Evolutionary conservation across 2,113 vertebrate genomes (phyloP), one percentile per base, ranked within the genome.

Genomic region (Gasterosteus nipponicus): DNA sequence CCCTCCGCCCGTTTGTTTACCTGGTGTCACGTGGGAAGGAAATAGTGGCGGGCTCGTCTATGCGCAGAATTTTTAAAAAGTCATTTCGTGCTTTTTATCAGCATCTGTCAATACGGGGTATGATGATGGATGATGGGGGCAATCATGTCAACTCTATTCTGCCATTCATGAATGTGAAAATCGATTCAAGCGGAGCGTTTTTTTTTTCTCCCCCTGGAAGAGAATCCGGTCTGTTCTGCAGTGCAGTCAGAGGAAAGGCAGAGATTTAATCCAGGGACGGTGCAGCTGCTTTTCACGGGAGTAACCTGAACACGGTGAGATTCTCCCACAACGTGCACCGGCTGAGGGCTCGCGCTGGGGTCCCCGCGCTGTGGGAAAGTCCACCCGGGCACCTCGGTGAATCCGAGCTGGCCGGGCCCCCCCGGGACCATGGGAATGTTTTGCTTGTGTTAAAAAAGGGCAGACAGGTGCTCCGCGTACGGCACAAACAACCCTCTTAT

Each of bases 241-340:
- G 18, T n/a, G 29, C 49, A 16, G 42, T 47, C 18, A 9, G 22
- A 56, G 65, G 54, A 80, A 56, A 75, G 22, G 57, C 29, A 46
- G 38, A 1, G 75, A 84, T 82, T 77, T 51, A 67, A 77, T 87
- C 51, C 60, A 44, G 46, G 79, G 61, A 78, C 33, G 69, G 58
- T 38, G 57, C 29, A 61, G 64, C 44, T 71, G 59, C 75, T 73
- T 69, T 73, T 58, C 53, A 69, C 70, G 56, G 10, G 29, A 44
- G 12, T 54, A 0, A 51, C 15, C 19, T 65, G 51, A 75, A 46
- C 5, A 68, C 29, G n/a, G n/a, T 5, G 19, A 63, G 57, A 57
- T 68, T 69, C 22, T 12, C 41, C 46, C 4, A 10, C 18, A n/a
- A 5, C 8, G 22, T 46, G 3, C 29, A 41, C 14, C 33, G 57